Conservation (phyloP, 1,140 invertebrate species). For the Hermatobates lingyangjiaoensis region DNA sequence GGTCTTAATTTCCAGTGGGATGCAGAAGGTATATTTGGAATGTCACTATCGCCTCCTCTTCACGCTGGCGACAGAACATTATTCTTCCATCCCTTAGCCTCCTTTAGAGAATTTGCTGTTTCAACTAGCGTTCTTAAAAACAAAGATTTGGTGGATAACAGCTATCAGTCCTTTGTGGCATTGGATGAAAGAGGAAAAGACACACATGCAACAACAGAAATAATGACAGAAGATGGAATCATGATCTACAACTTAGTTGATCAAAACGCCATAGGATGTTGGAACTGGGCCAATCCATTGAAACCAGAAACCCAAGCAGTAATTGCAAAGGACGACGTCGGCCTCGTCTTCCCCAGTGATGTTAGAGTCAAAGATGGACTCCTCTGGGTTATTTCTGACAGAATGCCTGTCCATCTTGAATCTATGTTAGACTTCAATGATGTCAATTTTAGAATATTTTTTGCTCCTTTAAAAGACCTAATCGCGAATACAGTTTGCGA, state of each 20-base stretch:
- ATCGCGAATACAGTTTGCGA: slow-evolving; percentile 53
- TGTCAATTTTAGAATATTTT: slow-evolving; percentile 56
- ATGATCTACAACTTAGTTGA: slow-evolving; percentile 59
- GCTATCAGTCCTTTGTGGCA: slow-evolving; percentile 46
- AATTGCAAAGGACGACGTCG: slow-evolving; percentile 49
- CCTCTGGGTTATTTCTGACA: slow-evolving; percentile 57
- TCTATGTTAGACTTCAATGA: slow-evolving; percentile 51
- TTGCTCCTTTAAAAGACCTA: slow-evolving; percentile 37
- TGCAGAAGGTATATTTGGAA: slow-evolving; percentile 61
- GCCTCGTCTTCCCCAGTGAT: slow-evolving; percentile 55
- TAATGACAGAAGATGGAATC: slow-evolving; percentile 50
- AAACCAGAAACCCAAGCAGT: slow-evolving; percentile 26
- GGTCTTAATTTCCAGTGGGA: slow-evolving; percentile 67
- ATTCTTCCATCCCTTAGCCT: slow-evolving; percentile 57
- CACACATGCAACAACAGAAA: slow-evolving; percentile 44
- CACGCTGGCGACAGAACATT: slow-evolving; percentile 43
- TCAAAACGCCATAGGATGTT: slow-evolving; percentile 60
- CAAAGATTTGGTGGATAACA: slow-evolving; percentile 27
- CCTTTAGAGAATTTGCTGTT: slow-evolving; percentile 52
- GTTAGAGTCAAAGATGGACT: slow-evolving; percentile 45
- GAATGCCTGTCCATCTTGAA: slow-evolving; percentile 56
- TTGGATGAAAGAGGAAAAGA: slow-evolving; percentile 39
- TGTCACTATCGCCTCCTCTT: slow-evolving; percentile 42
- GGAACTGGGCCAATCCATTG: slow-evolving; percentile 46
- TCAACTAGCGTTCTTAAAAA: slow-evolving; percentile 45